Conservation (phyloP, 2,113 vertebrate genomes). For the Clarias batrachus region DNA sequence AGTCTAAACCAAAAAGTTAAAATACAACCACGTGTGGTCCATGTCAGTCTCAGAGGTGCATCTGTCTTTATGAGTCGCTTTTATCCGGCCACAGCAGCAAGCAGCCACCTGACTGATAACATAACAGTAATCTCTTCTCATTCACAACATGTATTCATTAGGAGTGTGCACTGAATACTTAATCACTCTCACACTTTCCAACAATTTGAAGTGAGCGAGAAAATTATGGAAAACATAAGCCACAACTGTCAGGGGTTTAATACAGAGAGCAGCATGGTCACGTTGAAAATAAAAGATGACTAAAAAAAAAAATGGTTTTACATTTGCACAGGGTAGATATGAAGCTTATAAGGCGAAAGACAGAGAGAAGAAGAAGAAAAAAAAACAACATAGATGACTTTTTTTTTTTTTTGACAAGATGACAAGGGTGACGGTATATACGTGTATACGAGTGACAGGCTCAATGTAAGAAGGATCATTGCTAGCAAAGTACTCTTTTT, state of each 20-base stretch:
- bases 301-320: not conserved
- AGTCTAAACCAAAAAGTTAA: not conserved
- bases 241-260: not conserved
- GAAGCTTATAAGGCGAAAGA: not conserved
- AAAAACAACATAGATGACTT: too few relatives aligned
- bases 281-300: not conserved
- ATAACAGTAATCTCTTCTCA: not conserved
- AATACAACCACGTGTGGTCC: not conserved
- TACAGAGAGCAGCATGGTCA: not conserved
- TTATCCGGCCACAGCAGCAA: not conserved
- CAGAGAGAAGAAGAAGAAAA: too few relatives aligned
- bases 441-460: too few relatives aligned
- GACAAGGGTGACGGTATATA: too few relatives aligned
- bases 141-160: not conserved
- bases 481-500: too few relatives aligned
- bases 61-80: not conserved
- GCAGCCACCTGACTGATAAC: not conserved
- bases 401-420: too few relatives aligned
- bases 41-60: not conserved
- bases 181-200: not conserved
- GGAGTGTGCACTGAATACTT: not conserved
- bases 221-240: not conserved
- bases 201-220: not conserved
- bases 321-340: too few relatives aligned
- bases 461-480: too few relatives aligned